These are phyloP conservation scores for Polydesmus complanatus DNA, from an alignment of 2,888 invertebrate species.

Conservation along the genomic window DNA sequence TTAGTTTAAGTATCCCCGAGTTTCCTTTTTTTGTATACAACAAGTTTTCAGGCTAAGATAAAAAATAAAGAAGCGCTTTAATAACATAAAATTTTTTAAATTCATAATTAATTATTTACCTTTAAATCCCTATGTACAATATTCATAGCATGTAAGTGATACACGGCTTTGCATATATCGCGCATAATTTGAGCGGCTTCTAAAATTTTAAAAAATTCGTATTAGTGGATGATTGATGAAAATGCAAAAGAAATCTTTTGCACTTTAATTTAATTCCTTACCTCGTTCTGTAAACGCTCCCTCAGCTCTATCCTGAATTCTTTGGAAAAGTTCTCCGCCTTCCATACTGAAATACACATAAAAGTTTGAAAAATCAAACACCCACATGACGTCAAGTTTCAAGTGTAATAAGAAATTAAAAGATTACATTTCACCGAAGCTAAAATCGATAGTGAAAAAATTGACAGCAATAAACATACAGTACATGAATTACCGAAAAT, in stretches of 20 bases:
- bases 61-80: neutral
- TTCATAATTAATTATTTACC: constrained; percentile 46
- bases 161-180: constrained; percentile 88
- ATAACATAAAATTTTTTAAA: neutral
- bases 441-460: no score
- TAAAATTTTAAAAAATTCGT: constrained; percentile 27
- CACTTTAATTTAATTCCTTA: constrained; percentile 25
- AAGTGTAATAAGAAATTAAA: no score
- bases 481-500: no score
- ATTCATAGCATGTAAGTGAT: constrained; percentile 80
- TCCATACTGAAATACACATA: constrained; percentile 69
- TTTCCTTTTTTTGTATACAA: constrained; percentile 32
- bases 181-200: constrained; percentile 91
- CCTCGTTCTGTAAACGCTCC: constrained; percentile 92
- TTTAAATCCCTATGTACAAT: constrained; percentile 97
- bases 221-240: constrained; percentile 2
- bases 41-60: constrained; percentile 38
- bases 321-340: constrained; percentile 91
- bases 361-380: no score
- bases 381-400: no score
- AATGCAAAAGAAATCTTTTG: no score
- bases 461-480: no score
- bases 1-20: constrained; percentile 75
- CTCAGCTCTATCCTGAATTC: constrained; percentile 88
- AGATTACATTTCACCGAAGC: no score